Evolutionary conservation across 2,888 invertebrate genomes (phyloP).

Genomic region (Trilocha varians): DNA sequence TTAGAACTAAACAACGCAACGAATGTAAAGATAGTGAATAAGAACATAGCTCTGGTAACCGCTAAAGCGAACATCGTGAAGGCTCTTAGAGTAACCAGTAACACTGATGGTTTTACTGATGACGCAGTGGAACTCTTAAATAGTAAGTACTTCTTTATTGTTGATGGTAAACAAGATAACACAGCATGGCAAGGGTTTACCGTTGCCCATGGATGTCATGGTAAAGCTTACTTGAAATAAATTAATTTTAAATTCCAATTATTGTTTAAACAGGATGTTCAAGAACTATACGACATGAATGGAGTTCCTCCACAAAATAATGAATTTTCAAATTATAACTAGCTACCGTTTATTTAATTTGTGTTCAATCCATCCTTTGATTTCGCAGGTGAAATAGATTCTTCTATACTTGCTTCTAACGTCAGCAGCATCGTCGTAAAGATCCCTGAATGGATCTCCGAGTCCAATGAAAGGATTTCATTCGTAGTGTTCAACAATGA

Average conservation of each 20-base stretch:
- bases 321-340: too few relatives aligned
- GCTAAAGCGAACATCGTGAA: conserved; percentile 39
- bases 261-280: too few relatives aligned
- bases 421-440: conserved; percentile 50
- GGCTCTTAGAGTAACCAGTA: conserved; percentile 43
- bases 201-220: too few relatives aligned
- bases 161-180: too few relatives aligned
- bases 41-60: conserved; percentile 49
- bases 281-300: too few relatives aligned
- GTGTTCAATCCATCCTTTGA: too few relatives aligned
- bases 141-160: conserved; percentile 26
- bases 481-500: conserved; percentile 64
- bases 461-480: conserved; percentile 42
- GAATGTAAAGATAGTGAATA: conserved; percentile 27
- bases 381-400: conserved; percentile 36
- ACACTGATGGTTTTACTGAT: conserved; percentile 31
- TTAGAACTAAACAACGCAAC: conserved; percentile 41
- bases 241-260: too few relatives aligned
- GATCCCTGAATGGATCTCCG: conserved; percentile 44
- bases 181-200: too few relatives aligned
- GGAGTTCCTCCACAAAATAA: too few relatives aligned
- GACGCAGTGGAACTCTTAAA: conserved; percentile 44
- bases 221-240: too few relatives aligned
- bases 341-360: too few relatives aligned
- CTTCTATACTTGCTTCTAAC: conserved; percentile 26